Evolutionary conservation across 2,797 vertebrate genomes (phyloP).

Genomic region (Schizopygopsis pylzovi): DNA sequence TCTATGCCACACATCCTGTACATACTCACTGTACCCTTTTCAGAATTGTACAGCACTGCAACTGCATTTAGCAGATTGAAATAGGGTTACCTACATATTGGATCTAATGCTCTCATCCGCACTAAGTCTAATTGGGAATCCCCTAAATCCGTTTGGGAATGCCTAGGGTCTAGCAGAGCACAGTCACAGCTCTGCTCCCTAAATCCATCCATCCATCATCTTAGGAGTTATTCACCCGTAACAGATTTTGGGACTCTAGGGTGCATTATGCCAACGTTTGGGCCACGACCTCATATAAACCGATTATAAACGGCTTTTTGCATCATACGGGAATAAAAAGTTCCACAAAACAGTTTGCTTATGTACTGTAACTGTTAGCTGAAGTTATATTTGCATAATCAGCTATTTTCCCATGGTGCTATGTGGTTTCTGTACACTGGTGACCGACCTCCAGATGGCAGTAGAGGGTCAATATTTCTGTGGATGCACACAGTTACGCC

Average conservation of each 20-base stretch:
- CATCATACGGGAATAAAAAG: background rate
- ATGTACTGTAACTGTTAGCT: background rate
- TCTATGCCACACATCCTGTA: conserved; percentile 46
- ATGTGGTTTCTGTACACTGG: background rate
- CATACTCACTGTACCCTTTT: conserved; percentile 47
- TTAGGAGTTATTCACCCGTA: conserved; percentile 65
- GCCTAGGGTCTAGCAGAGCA: conserved; percentile 49
- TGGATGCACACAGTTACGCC: background rate
- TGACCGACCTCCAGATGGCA: conserved; percentile 40
- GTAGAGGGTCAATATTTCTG: background rate
- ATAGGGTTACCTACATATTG: conserved; percentile 71
- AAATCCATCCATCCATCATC: conserved; percentile 55
- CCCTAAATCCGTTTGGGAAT: conserved; percentile 57
- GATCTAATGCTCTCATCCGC: conserved; percentile 71
- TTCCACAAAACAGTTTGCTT: background rate
- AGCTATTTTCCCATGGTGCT: background rate
- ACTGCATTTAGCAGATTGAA: conserved; percentile 71
- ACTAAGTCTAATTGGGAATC: conserved; percentile 69
- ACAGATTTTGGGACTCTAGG: conserved; percentile 55
- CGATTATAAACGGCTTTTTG: background rate
- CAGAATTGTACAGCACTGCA: conserved; percentile 59
- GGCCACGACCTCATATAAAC: background rate
- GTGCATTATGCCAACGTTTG: background rate
- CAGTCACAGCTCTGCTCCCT: conserved; percentile 57
- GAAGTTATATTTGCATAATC: conserved; percentile 20